Evolutionary conservation across 1,140 invertebrate genomes (phyloP), one percentile per base, ranked within the genome.

Genomic region (Zaprionus ornatus): DNA sequence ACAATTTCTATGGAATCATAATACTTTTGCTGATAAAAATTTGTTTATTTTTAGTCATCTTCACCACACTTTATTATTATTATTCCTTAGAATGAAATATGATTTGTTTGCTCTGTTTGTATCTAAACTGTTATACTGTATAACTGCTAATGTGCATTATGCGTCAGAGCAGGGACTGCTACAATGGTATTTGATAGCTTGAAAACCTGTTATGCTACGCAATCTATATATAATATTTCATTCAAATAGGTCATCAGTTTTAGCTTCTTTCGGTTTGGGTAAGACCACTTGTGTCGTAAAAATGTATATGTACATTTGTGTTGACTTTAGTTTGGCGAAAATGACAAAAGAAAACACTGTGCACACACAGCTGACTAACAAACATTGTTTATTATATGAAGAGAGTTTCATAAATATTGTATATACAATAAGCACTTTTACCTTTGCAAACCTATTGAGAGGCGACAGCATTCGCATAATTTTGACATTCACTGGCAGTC

Each of bases 231-330:
- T 57, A 50, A 40, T 57, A 59, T 64, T 70, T 52, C 54, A 40
- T 19, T 70, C 52, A 75, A 70, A 66, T 74, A 32, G 72, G 67
- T 71, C 73, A 62, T 40, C 42, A 6, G 12, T n/a, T 40, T 40
- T n/a, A 5, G 37, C 37, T 40, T n/a, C 37, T 40, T 15, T n/a
- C 5, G 15, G 12, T 40, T 40, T 40, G 15, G 37, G 37, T 40
- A 9, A 40, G 37, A 40, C 37, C 29, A n/a, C 37, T 13, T 40
- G 37, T 15, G 15, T 40, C 15, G 37, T 40, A 40, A 40, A 40
- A 40, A n/a, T n/a, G 37, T n/a, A 40, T 40, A 40, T 40, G 15
- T 40, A 40, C 13, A 40, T 40, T 15, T 15, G 5, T 40, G 15
- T 32, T 32, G 29, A 32, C 9, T 32, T 32, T 32, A 10, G 29